phyloP scores from a whole-genome alignment of 2,888 invertebrate genomes.

The Melanargia galathea region DNA sequence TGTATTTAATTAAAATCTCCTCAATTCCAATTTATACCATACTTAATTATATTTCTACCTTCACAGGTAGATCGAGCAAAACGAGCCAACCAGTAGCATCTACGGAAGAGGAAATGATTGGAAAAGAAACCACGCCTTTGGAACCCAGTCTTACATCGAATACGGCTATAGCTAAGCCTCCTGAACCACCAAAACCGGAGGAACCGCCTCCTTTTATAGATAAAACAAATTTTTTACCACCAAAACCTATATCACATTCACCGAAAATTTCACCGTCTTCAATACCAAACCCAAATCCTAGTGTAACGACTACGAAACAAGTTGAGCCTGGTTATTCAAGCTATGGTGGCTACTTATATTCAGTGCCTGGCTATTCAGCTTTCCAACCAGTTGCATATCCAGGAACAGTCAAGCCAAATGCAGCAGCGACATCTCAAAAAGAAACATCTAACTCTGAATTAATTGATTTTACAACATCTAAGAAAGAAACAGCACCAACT shows the following conservation, averaged over 20 bases:
- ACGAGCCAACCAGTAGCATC: conserved; percentile 38
- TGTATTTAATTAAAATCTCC: neutral
- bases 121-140: conserved; percentile 43
- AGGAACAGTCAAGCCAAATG: conserved; percentile 51
- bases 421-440: conserved; percentile 46
- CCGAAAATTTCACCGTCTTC: conserved; percentile 77
- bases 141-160: conserved; percentile 29
- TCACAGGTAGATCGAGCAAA: conserved; percentile 46
- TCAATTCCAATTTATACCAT: neutral
- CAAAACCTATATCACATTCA: conserved; percentile 66
- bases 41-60: conserved; percentile 33
- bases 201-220: conserved; percentile 55
- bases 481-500: conserved; percentile 44
- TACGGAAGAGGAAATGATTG: conserved; percentile 47
- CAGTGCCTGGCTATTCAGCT: conserved; percentile 74
- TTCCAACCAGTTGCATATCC: conserved; percentile 71
- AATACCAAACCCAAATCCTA: conserved; percentile 75
- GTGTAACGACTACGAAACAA: conserved; percentile 63
- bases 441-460: conserved; percentile 53
- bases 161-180: conserved; percentile 53
- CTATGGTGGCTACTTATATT: conserved; percentile 69
- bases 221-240: conserved; percentile 57
- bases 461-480: conserved; percentile 43
- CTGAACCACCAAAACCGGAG: conserved; percentile 57
- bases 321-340: conserved; percentile 64